Evolutionary conservation across 2,113 vertebrate species (phyloP).

Genomic region (Elephas maximus): DNA sequence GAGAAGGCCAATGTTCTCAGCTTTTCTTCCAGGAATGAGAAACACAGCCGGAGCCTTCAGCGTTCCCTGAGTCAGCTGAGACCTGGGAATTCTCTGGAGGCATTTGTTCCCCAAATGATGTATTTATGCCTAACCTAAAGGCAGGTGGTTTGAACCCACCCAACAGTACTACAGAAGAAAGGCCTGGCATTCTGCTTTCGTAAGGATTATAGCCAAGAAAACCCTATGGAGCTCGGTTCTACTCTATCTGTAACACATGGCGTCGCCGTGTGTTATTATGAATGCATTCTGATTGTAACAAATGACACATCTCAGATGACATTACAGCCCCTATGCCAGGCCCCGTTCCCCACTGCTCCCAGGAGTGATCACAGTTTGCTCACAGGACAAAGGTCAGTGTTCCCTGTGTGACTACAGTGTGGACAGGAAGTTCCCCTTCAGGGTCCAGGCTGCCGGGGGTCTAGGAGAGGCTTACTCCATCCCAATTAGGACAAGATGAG

Average conservation of each 20-base stretch:
- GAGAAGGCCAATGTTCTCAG: not conserved
- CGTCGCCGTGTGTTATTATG: not conserved
- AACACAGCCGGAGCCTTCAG: not conserved
- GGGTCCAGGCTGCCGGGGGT: not conserved
- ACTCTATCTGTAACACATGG: too few relatives aligned
- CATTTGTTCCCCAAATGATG: not conserved
- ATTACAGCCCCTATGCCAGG: not conserved
- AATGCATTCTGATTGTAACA: not conserved
- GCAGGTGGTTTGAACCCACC: not conserved
- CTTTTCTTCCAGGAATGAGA: slow-evolving; percentile 28
- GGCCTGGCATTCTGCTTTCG: not conserved
- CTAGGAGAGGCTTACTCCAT: not conserved
- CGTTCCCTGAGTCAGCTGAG: not conserved
- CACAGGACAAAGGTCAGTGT: not conserved
- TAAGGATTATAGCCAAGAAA: too few relatives aligned
- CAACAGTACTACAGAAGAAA: not conserved
- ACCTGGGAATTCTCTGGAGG: not conserved
- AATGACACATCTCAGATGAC: not conserved
- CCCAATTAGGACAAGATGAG: not conserved
- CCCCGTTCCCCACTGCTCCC: not conserved
- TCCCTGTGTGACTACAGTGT: not conserved
- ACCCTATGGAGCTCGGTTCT: not conserved
- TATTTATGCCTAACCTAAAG: not conserved
- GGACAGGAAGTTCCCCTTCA: not conserved
- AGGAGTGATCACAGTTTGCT: not conserved